Evolutionary conservation across 1,140 invertebrate species (phyloP), one percentile per base, ranked within the genome.

Genomic region (Drosophila quadrilineata): DNA sequence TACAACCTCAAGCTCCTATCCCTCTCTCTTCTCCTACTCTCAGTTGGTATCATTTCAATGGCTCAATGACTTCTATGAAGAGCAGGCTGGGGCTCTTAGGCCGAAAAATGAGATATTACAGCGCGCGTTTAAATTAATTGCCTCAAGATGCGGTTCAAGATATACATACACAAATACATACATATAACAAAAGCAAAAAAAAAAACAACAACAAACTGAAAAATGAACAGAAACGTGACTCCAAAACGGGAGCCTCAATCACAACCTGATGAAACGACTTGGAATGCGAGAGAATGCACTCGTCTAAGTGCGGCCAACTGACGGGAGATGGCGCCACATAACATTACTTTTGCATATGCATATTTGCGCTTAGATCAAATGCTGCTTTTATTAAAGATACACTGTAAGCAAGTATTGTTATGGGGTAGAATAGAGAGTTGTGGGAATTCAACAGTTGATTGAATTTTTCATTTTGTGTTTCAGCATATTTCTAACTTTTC

Each of bases 91-190:
- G 19, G 9, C 43, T 14, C 66, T 71, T 79, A 46, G 59, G 48
- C 71, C 43, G 53, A 75, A 84, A 84, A 77, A 84, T 82, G 77
- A 84, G 79, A 85, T 84, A 84, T 84, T 84, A 84, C 63, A 54
- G 69, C 28, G 60, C 71, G 67, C 60, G 77, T 70, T 85, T 84
- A 85, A 85, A 84, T 85, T 84, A 84, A 84, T 84, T 84, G 77
- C 64, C 65, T 16, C 12, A 73, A n/a, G 77, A 84, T 84, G 73
- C 65, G 63, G 57, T 54, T 40, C 6, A 19, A 76, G 76, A 82
- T 82, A 84, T 43, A n/a, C n/a, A n/a, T n/a, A n/a, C n/a, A n/a
- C n/a, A n/a, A n/a, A n/a, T n/a, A n/a, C n/a, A n/a, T n/a, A n/a
- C n/a, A n/a, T n/a, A n/a, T n/a, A n/a, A n/a, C n/a, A n/a, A n/a